These are phyloP conservation scores for Pteromalus puparum DNA, from an alignment of 1,140 invertebrate genomes.

Conservation along the genomic window DNA sequence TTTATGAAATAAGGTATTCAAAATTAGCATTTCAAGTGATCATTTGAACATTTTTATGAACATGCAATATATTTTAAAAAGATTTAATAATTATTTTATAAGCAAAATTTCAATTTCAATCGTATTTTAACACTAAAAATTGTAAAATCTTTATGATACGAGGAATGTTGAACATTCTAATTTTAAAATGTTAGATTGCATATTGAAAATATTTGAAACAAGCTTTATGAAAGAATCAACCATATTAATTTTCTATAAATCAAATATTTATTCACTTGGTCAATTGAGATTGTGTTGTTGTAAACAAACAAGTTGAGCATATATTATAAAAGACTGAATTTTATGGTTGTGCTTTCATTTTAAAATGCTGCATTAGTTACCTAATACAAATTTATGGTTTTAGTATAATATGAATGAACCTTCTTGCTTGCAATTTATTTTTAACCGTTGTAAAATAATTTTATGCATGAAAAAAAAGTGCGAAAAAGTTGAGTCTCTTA, in stretches of 20 bases:
- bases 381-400: neutral
- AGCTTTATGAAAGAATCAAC: neutral
- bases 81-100: too few species aligned
- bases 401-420: too few species aligned
- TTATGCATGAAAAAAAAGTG: too few species aligned
- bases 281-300: neutral
- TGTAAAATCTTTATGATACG: too few species aligned
- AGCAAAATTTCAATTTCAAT: too few species aligned
- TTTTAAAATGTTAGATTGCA: neutral
- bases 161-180: neutral
- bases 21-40: neutral
- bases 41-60: neutral
- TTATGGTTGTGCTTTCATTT: slow-evolving; percentile 23
- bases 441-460: too few species aligned
- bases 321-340: slow-evolving; percentile 34
- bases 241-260: neutral
- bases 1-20: neutral
- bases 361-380: neutral
- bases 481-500: too few species aligned
- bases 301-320: slow-evolving; percentile 5
- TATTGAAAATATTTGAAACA: too few species aligned
- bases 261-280: neutral
- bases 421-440: too few species aligned
- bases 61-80: neutral
- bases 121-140: too few species aligned